Base-by-base conservation (phyloP, 2,797 vertebrate genomes). In the Danio albolineatus region DNA sequence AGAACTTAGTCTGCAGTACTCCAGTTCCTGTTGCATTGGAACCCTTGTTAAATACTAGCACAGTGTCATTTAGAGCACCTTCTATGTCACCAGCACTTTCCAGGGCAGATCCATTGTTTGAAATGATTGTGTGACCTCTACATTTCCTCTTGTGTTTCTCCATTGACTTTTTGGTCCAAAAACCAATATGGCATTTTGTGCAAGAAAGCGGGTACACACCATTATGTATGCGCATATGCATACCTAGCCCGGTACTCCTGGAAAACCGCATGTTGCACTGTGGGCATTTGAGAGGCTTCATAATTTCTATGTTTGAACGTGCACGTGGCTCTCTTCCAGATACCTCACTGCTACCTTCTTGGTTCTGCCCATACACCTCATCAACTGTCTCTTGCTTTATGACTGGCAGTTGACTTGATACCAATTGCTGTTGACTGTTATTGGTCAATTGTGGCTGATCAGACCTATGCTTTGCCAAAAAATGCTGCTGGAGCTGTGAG, bases 401-500 rank as follows among this genome's bases (percentile, higher is more conserved):
- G 7, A 65, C 51, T 48, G 56, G 81, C 54, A 84, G 71, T 7
- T 90, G 85, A 51, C 84, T 88, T 64, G 86, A 91, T 14, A 92
- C 83, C 80, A 91, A 89, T 0, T 92, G 88, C 77, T 92, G 90
- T 14, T 90, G 72, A 6, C 86, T 72, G 7, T 53, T 19, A 10
- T 82, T 72, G 44, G 88, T 81, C 43, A 62, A 71, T 19, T 72
- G 69, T 62, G 43, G 67, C 36, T 85, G 89, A 86, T 93, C 91
- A 60, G 88, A 54, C 70, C 90, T 90, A 85, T 95, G 94, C 5
- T 86, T 82, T 65, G 82, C 87, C 77, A 94, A 84, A 82, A 94
- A 92, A 88, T 95, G 94, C 44, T 94, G 91, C 78, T 95, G 94
- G 10, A 95, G 94, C 72, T 94, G 91, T 12, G 94, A 94, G 85